Conservation (phyloP, 2,797 vertebrate genomes). For the Tamandua tetradactyla region DNA sequence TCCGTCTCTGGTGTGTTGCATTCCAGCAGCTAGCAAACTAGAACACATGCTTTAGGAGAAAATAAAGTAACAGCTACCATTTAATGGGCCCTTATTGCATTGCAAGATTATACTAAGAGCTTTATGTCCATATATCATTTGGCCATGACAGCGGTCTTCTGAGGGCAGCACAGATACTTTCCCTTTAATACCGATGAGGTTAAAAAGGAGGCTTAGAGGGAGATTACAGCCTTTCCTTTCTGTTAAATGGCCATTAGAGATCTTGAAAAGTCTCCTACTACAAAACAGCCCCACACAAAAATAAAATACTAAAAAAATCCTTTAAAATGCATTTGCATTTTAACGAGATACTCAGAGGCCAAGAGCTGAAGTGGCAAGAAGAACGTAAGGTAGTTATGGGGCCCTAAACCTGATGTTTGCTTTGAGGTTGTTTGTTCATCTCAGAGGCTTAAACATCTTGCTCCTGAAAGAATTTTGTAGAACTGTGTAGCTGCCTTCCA, state of each 20-base stretch:
- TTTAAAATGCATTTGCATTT: no score
- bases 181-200: background rate
- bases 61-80: background rate
- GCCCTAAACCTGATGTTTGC: no score
- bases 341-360: no score
- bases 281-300: no score
- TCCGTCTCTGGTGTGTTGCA: no score
- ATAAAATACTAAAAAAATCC: no score
- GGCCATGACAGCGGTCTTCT: background rate
- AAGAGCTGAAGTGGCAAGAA: no score
- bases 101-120: background rate
- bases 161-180: background rate
- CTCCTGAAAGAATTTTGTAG: background rate
- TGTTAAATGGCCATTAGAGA: background rate
- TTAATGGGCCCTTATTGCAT: background rate
- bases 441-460: no score
- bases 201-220: background rate
- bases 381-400: no score
- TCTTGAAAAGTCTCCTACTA: background rate
- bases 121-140: background rate
- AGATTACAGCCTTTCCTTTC: background rate
- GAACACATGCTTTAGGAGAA: background rate
- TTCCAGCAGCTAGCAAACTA: no score
- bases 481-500: background rate
- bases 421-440: no score